phyloP scores from a whole-genome alignment of 1,140 invertebrate species.

The Coptotermes formosanus region DNA sequence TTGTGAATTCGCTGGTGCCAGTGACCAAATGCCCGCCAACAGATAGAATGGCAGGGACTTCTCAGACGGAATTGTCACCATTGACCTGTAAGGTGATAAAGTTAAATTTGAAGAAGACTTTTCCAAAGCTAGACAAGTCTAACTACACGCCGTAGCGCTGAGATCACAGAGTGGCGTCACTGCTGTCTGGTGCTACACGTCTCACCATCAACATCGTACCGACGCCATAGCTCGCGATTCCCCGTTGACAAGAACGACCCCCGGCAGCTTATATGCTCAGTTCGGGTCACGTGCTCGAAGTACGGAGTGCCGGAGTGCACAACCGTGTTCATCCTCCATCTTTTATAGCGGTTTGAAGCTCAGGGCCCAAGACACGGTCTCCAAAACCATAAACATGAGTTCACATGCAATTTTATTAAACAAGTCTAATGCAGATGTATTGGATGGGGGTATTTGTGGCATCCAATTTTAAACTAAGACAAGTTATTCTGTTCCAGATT shows the following conservation, averaged over 20 bases:
- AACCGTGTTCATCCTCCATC: not conserved
- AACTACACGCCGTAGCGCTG: not conserved
- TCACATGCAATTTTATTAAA: too few species aligned
- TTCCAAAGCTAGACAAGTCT: too few species aligned
- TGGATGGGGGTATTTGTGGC: too few species aligned
- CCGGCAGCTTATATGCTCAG: not conserved
- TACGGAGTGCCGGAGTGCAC: not conserved
- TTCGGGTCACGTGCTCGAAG: constrained; percentile 1
- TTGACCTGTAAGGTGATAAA: not conserved
- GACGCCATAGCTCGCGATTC: not conserved
- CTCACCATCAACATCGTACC: not conserved
- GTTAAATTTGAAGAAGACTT: not conserved
- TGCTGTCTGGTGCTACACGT: not conserved
- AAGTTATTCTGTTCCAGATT: too few species aligned
- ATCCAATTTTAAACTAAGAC: too few species aligned
- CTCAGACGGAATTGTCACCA: too few species aligned
- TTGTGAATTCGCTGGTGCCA: too few species aligned
- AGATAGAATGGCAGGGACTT: too few species aligned
- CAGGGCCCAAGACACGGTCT: not conserved
- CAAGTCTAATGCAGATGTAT: too few species aligned
- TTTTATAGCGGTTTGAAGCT: not conserved
- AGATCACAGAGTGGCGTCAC: not conserved
- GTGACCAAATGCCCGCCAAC: too few species aligned
- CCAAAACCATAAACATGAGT: too few species aligned
- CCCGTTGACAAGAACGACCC: not conserved